A percentile compares a stretch with the other conserved stretches of the same genome.
These are phyloP conservation scores for Heliconius aoede DNA, from an alignment of 2,888 invertebrate genomes.

Conservation along the genomic window DNA sequence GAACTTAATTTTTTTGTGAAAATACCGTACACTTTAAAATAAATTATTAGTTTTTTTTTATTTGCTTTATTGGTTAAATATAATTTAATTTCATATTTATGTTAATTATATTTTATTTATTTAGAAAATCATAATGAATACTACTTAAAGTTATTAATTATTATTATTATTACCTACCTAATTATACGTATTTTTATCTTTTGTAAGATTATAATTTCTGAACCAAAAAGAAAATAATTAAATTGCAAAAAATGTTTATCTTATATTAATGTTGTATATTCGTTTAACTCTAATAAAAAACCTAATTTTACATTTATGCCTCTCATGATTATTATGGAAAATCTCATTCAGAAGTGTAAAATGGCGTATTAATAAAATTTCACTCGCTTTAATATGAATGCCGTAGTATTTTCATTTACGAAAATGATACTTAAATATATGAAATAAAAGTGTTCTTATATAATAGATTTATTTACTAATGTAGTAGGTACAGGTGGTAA, in stretches of 20 bases:
- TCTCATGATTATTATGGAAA: not conserved
- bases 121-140: no score
- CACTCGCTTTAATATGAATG: slow-evolving; percentile 32
- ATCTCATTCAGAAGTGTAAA: slow-evolving; percentile 5
- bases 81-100: no score
- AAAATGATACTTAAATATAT: slow-evolving; percentile 60
- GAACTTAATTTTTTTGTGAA: not conserved
- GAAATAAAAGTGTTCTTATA: slow-evolving; percentile 81
- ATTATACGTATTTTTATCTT: no score
- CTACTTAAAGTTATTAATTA: no score
- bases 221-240: not conserved
- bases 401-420: slow-evolving; percentile 56
- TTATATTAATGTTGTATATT: not conserved
- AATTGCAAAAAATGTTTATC: not conserved
- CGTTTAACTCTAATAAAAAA: not conserved
- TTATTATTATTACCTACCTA: no score
- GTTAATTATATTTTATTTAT: no score
- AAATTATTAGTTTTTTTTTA: no score
- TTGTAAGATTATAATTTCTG: no score
- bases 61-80: not conserved
- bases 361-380: slow-evolving; percentile 39
- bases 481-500: slow-evolving; percentile 33
- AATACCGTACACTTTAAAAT: not conserved
- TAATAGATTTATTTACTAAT: slow-evolving; percentile 52
- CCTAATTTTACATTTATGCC: not conserved